phyloP scores from a whole-genome alignment of 30 jellyfish, hydroid and myxozoan genomes.

The Mastigias papua region DNA sequence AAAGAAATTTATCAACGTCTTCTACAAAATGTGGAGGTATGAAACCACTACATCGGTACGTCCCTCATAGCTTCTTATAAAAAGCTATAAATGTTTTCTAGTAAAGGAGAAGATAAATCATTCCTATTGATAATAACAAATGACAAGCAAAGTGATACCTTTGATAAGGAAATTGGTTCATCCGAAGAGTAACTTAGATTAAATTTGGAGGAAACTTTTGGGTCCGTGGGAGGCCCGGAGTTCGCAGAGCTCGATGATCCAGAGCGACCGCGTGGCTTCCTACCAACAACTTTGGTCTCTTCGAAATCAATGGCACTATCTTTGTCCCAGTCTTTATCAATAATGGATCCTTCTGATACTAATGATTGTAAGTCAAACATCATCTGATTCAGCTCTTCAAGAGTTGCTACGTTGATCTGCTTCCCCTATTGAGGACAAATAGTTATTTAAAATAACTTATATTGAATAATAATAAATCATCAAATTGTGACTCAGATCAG shows the following conservation, averaged over 20 bases:
- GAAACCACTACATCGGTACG: too few species aligned
- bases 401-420: constrained; percentile 49
- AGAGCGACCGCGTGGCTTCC: constrained; percentile 36
- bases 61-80: too few species aligned
- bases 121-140: too few species aligned
- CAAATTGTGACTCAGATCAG: too few species aligned
- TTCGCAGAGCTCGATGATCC: constrained; percentile 11
- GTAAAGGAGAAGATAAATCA: too few species aligned
- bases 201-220: constrained; percentile 19
- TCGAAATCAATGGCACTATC: constrained; percentile 54
- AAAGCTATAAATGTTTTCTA: too few species aligned
- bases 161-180: not conserved
- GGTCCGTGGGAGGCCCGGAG: not conserved
- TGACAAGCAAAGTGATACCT: not conserved
- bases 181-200: constrained; percentile 16
- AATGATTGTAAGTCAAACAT: constrained; percentile 60
- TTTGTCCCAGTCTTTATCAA: constrained; percentile 72
- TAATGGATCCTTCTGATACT: constrained; percentile 39
- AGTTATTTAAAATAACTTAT: too few species aligned
- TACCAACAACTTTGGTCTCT: constrained; percentile 29
- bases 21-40: too few species aligned
- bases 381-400: constrained; percentile 52
- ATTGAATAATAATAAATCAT: too few species aligned
- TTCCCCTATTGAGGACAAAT: constrained; percentile 50
- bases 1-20: too few species aligned